phyloP scores from a whole-genome alignment of 2,797 vertebrate species.

The Podarcis lilfordi region DNA sequence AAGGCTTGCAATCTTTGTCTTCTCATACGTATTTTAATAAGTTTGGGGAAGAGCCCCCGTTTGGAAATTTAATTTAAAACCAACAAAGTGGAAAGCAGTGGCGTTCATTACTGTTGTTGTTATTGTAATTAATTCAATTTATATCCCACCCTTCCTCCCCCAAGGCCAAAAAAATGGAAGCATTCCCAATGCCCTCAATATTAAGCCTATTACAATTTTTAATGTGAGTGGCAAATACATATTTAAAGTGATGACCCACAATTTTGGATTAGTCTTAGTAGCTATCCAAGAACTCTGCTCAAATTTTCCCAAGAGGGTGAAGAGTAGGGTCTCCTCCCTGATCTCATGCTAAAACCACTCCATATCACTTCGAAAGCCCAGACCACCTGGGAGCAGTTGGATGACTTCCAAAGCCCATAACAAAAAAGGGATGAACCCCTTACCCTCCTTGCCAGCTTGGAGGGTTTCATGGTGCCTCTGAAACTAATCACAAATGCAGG shows the following conservation, averaged over 20 bases:
- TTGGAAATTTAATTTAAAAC: slow-evolving; percentile 41
- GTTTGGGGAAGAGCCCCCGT: not conserved
- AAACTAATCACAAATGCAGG: not conserved
- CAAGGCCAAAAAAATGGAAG: too few species aligned
- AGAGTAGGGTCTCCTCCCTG: not conserved
- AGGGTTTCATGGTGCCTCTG: too few species aligned
- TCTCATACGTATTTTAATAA: not conserved
- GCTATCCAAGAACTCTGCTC: not conserved
- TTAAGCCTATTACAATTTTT: too few species aligned
- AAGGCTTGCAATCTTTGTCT: not conserved
- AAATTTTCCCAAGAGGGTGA: not conserved
- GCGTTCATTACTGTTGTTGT: not conserved
- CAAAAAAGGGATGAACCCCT: too few species aligned
- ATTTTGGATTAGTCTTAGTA: not conserved
- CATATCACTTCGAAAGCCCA: too few species aligned
- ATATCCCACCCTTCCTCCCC: too few species aligned
- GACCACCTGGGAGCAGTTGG: too few species aligned
- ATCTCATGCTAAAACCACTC: not conserved
- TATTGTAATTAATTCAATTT: too few species aligned
- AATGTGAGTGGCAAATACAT: too few species aligned
- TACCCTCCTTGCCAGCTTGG: too few species aligned
- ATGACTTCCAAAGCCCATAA: not conserved
- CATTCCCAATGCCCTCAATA: too few species aligned
- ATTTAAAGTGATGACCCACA: not conserved
- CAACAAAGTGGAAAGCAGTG: slow-evolving; percentile 26